A percentile compares a stretch with the other conserved stretches of the same genome.
Evolutionary conservation across 1,140 invertebrate species (phyloP).

Genomic region (Caenorhabditis latens): DNA sequence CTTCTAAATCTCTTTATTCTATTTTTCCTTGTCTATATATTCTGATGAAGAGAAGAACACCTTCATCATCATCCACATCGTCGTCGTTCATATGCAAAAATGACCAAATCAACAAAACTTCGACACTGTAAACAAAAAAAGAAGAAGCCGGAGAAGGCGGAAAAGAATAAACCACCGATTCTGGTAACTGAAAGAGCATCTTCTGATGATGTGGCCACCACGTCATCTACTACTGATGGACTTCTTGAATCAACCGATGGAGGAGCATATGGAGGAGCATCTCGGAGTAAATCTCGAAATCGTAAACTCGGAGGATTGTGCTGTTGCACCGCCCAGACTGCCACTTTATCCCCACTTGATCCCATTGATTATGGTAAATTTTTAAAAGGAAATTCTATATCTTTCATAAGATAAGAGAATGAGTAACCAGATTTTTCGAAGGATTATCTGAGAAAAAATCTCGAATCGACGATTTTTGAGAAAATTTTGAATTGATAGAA

Average conservation of each 20-base stretch:
- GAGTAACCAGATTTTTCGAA: background rate
- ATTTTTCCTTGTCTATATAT: background rate
- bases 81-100: background rate
- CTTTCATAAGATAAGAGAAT: background rate
- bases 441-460: background rate
- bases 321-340: slow-evolving; percentile 27
- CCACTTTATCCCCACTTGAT: slow-evolving; percentile 26
- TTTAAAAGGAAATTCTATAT: background rate
- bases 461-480: background rate
- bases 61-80: background rate
- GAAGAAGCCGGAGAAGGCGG: slow-evolving; percentile 28
- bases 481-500: background rate
- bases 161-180: background rate
- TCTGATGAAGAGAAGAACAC: slow-evolving; percentile 31
- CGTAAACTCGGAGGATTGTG: background rate
- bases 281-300: slow-evolving; percentile 11
- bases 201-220: slow-evolving; percentile 1
- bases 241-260: background rate
- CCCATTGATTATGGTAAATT: slow-evolving; percentile 21
- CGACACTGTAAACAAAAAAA: slow-evolving; percentile 48
- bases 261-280: background rate
- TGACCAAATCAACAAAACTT: slow-evolving; percentile 49
- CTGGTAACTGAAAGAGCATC: slow-evolving; percentile 10
- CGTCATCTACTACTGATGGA: slow-evolving; percentile 22
- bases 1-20: slow-evolving; percentile 1